Evolutionary conservation across 2,113 vertebrate species (phyloP).

Genomic region (Petrocephalus microphthalmus): DNA sequence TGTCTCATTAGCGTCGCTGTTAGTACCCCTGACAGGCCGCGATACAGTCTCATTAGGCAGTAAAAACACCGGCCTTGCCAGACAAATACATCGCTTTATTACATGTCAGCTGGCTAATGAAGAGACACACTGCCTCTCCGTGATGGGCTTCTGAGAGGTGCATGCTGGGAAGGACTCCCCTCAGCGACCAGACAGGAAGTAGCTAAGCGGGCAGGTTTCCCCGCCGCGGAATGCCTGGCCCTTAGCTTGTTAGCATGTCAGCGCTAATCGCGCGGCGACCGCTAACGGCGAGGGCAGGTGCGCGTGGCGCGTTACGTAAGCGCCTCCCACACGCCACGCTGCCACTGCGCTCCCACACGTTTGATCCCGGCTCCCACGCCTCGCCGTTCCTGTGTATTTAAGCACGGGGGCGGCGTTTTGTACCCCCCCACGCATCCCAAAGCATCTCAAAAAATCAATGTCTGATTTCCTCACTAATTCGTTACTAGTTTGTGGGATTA

Average conservation of each 20-base stretch:
- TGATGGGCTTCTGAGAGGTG: background rate
- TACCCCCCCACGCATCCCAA: background rate
- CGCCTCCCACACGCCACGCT: background rate
- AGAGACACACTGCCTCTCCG: constrained; percentile 11
- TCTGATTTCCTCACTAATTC: constrained; percentile 19
- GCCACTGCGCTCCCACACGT: background rate
- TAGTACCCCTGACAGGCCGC: background rate
- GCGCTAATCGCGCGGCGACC: background rate
- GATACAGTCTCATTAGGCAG: constrained; percentile 21
- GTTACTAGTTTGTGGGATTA: constrained; percentile 27
- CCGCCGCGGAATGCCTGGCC: background rate
- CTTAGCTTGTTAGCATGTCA: background rate
- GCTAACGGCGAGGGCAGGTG: background rate
- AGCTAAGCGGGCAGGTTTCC: background rate
- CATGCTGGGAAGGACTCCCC: background rate
- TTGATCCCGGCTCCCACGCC: background rate
- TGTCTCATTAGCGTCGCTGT: background rate
- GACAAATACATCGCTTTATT: constrained; percentile 22
- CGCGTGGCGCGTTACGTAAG: background rate
- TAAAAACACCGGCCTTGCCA: constrained; percentile 5
- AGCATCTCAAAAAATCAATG: constrained; percentile 21
- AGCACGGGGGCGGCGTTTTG: background rate
- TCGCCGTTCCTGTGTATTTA: background rate
- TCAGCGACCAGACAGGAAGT: background rate
- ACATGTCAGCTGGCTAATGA: constrained; percentile 23